Evolutionary conservation across 2,888 invertebrate species (phyloP), one percentile per base, ranked within the genome.

Genomic region (Nebria brevicollis): DNA sequence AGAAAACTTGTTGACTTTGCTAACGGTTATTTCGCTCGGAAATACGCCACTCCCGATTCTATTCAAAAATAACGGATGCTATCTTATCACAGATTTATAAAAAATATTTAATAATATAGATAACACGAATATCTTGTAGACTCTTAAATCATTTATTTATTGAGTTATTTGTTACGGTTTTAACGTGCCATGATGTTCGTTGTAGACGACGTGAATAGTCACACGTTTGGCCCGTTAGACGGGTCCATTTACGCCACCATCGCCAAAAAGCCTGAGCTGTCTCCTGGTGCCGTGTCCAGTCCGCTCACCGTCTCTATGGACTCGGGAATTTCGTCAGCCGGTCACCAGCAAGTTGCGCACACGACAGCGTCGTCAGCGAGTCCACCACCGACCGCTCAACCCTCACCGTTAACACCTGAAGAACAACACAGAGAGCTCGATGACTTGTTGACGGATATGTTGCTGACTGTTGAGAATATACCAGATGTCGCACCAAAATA

Each of bases 221-320:
- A 95, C 89, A 95, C 95, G 72, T 94, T 94, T 88, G 96, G 96
- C 66, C 96, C 96, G 72, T 91, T 96, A 86, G 96, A 97, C 93
- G 97, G 97, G 85, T 96, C 96, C 86, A 93, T 97, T 86, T 97
- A 97, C 92, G 96, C 97, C 84, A 93, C 93, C 81, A 93, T 93
- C 84, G 88, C 89, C 66, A 90, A 90, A 84, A 89, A 89, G 83
- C 88, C 88, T 84, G 89, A 89, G 84, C 84, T 89, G 82, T 89
- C 89, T 72, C 89, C 89, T 77, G 91, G 90, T 85, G 91, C 91
- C 84, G 92, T 91, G 78, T 92, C 93, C 85, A 94, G 94, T 87
- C 94, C 94, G 86, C 93, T 95, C 89, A 95, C 95, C 86, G 94
- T 95, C 88, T 96, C 96, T 89, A 95, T 96, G 94, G 96, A 96